phyloP scores from a whole-genome alignment of 2,888 invertebrate genomes.

The Xestia rhomboidea region DNA sequence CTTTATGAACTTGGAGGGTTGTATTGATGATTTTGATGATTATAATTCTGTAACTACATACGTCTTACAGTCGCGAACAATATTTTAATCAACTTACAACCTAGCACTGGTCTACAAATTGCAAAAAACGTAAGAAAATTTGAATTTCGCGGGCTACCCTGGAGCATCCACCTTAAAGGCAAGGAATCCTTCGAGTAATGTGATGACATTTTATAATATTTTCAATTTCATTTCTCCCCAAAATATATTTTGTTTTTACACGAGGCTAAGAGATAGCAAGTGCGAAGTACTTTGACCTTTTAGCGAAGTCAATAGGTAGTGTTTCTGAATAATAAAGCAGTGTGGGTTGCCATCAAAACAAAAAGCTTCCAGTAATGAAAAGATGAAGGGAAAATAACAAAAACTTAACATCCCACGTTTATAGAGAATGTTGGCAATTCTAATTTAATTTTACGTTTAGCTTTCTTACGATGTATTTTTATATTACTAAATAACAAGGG shows the following conservation, averaged over 20 bases:
- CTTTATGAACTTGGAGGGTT: too few relatives aligned
- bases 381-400: conserved; percentile 32
- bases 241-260: not conserved
- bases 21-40: too few relatives aligned
- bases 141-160: too few relatives aligned
- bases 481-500: not conserved
- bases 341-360: conserved; percentile 36
- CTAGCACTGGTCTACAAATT: too few relatives aligned
- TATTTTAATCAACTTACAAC: too few relatives aligned
- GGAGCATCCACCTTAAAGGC: too few relatives aligned
- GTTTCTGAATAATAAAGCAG: conserved; percentile 38
- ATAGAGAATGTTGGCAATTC: conserved; percentile 3
- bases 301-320: conserved; percentile 12
- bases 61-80: too few relatives aligned
- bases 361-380: conserved; percentile 43
- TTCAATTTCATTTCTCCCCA: not conserved
- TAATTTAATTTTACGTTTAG: conserved; percentile 6
- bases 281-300: conserved; percentile 32
- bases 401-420: conserved; percentile 13
- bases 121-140: too few relatives aligned
- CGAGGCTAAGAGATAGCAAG: not conserved
- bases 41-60: too few relatives aligned
- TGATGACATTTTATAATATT: not conserved
- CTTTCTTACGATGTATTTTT: not conserved
- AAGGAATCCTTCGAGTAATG: not conserved